Conservation (phyloP, 2,797 vertebrate species). For the Tadarida brasiliensis region DNA sequence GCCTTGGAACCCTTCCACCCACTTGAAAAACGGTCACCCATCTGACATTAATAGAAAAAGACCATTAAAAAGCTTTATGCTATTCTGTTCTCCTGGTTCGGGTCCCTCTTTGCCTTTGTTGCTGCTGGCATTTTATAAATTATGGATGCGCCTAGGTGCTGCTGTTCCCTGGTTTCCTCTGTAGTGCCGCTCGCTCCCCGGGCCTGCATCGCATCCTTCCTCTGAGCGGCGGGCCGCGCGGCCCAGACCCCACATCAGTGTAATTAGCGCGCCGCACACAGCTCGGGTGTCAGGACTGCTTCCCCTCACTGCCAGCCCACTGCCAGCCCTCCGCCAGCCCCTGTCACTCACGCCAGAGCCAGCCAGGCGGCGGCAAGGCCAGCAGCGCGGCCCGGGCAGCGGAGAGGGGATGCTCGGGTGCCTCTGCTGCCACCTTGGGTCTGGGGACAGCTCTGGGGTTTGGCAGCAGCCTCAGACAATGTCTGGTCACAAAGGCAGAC, state of each 20-base stretch:
- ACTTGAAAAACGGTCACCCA: slow-evolving; percentile 85
- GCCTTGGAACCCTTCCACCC: slow-evolving; percentile 81
- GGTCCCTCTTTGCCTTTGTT: slow-evolving; percentile 94
- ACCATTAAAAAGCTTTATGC: slow-evolving; percentile 93
- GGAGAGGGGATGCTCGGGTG: background rate
- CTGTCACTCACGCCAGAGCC: slow-evolving; percentile 77
- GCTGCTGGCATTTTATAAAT: slow-evolving; percentile 96
- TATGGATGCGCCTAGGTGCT: slow-evolving; percentile 93
- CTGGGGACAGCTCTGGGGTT: background rate
- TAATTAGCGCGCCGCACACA: slow-evolving; percentile 88
- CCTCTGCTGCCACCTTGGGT: background rate
- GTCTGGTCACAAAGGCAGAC: background rate
- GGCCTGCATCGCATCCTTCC: slow-evolving; percentile 86
- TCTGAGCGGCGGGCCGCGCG: slow-evolving; percentile 79
- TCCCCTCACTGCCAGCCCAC: slow-evolving; percentile 85
- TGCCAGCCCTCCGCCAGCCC: slow-evolving; percentile 81
- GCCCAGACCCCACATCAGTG: slow-evolving; percentile 84
- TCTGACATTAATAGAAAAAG: slow-evolving; percentile 94
- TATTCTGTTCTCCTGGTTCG: slow-evolving; percentile 90
- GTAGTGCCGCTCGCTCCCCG: slow-evolving; percentile 84
- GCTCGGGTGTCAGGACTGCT: slow-evolving; percentile 91
- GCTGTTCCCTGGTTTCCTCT: slow-evolving; percentile 87
- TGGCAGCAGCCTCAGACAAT: background rate
- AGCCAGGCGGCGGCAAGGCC: slow-evolving; percentile 63
- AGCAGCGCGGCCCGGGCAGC: background rate